A percentile compares a stretch with the other conserved stretches of the same genome.
These are phyloP conservation scores for Arctocebus calabarensis DNA, from an alignment of 2,797 vertebrate species.

Conservation along the genomic window DNA sequence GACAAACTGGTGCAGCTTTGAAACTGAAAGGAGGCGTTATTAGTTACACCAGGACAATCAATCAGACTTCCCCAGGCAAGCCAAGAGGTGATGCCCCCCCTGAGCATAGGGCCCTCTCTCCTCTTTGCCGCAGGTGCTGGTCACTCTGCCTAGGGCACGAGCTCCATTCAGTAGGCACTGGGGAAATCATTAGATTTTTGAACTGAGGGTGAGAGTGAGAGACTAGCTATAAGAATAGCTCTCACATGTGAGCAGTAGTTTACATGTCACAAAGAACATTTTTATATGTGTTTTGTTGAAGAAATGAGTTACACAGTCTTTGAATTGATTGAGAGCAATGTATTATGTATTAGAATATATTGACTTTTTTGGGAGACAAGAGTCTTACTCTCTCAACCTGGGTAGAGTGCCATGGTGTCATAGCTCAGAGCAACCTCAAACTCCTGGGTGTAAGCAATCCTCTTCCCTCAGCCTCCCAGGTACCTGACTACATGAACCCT, in stretches of 20 bases:
- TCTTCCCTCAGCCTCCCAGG: too few relatives aligned
- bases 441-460: too few relatives aligned
- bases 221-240: not conserved
- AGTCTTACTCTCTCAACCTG: too few relatives aligned
- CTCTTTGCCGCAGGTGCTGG: not conserved
- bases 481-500: too few relatives aligned
- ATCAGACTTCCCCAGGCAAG: not conserved
- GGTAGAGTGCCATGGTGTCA: too few relatives aligned
- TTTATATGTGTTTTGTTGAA: not conserved
- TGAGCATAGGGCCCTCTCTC: not conserved
- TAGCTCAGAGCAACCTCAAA: too few relatives aligned
- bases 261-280: conserved; percentile 44
- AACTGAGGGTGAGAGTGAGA: not conserved
- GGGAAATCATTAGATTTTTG: not conserved
- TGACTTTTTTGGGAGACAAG: not conserved
- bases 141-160: conserved; percentile 2
- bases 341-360: not conserved
- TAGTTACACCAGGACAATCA: not conserved
- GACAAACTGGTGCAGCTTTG: not conserved
- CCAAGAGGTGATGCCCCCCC: not conserved
- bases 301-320: not conserved
- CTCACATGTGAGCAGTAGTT: conserved; percentile 12
- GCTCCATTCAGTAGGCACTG: not conserved
- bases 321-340: not conserved
- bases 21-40: not conserved